These are phyloP conservation scores for Plectrocnemia conspersa DNA, from an alignment of 1,140 invertebrate genomes.

Conservation along the genomic window DNA sequence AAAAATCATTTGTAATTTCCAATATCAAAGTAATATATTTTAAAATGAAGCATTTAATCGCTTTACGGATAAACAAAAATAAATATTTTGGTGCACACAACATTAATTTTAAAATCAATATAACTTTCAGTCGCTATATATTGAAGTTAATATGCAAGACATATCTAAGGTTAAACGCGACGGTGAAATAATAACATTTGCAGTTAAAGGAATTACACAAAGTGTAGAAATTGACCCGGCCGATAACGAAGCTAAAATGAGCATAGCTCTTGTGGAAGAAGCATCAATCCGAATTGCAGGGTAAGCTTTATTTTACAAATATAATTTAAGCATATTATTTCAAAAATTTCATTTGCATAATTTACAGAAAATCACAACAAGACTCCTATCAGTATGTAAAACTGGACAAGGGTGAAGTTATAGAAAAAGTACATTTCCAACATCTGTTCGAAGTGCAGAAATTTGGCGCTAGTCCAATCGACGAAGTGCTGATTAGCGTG, in stretches of 20 bases:
- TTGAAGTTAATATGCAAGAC: conserved; percentile 41
- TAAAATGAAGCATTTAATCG: too few species aligned
- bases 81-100: too few species aligned
- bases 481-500: conserved; percentile 38
- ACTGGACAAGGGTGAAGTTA: not conserved
- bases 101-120: conserved; percentile 1
- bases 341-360: conserved; percentile 20
- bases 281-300: conserved; percentile 41
- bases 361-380: conserved; percentile 40
- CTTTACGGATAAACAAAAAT: too few species aligned
- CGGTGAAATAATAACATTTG: conserved; percentile 26
- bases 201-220: conserved; percentile 36
- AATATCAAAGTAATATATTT: too few species aligned
- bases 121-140: conserved; percentile 33
- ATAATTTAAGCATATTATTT: too few species aligned
- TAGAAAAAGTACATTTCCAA: conserved; percentile 17
- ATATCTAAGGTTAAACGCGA: conserved; percentile 33
- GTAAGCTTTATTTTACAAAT: conserved; percentile 35
- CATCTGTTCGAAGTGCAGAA: conserved; percentile 43
- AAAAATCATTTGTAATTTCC: too few species aligned
- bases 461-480: conserved; percentile 43
- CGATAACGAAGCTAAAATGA: conserved; percentile 35
- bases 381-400: conserved; percentile 38
- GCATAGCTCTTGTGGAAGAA: conserved; percentile 39
- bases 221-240: conserved; percentile 37